Evolutionary conservation across 2,113 vertebrate genomes (phyloP), one percentile per base, ranked within the genome.

Genomic region (Patagioenas fasciata): DNA sequence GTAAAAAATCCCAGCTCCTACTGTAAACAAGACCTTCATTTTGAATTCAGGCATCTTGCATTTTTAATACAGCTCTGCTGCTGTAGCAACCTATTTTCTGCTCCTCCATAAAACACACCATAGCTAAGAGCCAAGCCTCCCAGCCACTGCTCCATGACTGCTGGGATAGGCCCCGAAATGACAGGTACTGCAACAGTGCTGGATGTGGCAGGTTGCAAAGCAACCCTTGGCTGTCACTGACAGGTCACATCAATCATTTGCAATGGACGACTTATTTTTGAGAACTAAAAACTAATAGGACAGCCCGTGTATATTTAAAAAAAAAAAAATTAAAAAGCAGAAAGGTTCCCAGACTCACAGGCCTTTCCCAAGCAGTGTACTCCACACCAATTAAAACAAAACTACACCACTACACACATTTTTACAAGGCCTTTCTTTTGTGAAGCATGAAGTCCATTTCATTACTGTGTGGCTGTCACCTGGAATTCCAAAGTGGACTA

Each of bases 21-120:
- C 85, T 78, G 82, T 88, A 95, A 97, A 97, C 88, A 95, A 86
- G 73, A 95, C 81, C 81, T 88, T 94, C 44, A 93, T 96, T 97
- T 95, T 91, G 32, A 96, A 93, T 90, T 91, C 74, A 81, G 65
- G n/a, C 91, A 89, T 78, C 95, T 93, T 90, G 31, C 36, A 50
- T 79, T 69, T 90, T 88, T 83, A 90, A 81, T 66, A 53, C 29
- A 71, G 38, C 32, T 20, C 48, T 70, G 48, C 57, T 67, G 57
- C 73, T 53, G 28, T 28, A 92, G 50, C 67, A 70, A 13, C 44
- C 58, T 79, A 16, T 79, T 94, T 89, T 69, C 51, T 79, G 60
- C 48, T 67, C 44, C 47, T 83, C 31, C 51, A 53, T 13, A 38
- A n/a, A 61, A 69, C 50, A 64, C 26, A 40, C 40, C 25, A 10